phyloP scores from a whole-genome alignment of 2,113 vertebrate genomes.

The Arvicanthis niloticus region DNA sequence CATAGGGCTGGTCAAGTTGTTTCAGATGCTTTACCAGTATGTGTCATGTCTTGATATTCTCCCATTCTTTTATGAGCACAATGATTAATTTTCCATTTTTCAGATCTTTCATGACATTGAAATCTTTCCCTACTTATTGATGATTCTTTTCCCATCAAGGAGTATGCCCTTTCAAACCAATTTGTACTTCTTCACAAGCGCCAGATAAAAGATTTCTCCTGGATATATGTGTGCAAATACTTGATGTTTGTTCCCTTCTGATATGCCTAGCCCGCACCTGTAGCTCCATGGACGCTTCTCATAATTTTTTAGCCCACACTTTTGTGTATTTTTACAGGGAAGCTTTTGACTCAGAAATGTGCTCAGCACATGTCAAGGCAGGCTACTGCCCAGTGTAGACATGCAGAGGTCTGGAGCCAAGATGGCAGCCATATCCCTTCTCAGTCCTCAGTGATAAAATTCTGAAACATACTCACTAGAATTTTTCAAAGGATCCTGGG shows the following conservation, averaged over 20 bases:
- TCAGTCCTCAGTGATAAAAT: not conserved
- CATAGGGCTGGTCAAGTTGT: not conserved
- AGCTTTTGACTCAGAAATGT: not conserved
- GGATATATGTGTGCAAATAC: not conserved
- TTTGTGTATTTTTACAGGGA: not conserved
- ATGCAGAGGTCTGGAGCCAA: not conserved
- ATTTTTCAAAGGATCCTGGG: not conserved
- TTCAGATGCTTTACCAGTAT: not conserved
- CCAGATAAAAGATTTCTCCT: not conserved
- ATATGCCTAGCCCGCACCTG: not conserved
- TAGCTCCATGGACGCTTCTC: not conserved
- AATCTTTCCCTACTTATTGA: not conserved
- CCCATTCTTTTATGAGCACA: not conserved
- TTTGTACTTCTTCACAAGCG: conserved; percentile 16
- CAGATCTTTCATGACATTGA: not conserved
- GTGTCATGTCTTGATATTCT: not conserved
- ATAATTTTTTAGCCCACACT: not conserved
- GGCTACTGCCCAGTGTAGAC: not conserved
- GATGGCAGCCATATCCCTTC: not conserved
- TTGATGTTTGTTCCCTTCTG: not conserved
- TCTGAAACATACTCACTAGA: not conserved
- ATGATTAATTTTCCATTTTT: conserved; percentile 13
- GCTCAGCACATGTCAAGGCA: not conserved
- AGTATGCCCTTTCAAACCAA: not conserved
- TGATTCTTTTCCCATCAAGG: not conserved